phyloP scores from a whole-genome alignment of 2,113 vertebrate species.

The Herpetotheres cachinnans region DNA sequence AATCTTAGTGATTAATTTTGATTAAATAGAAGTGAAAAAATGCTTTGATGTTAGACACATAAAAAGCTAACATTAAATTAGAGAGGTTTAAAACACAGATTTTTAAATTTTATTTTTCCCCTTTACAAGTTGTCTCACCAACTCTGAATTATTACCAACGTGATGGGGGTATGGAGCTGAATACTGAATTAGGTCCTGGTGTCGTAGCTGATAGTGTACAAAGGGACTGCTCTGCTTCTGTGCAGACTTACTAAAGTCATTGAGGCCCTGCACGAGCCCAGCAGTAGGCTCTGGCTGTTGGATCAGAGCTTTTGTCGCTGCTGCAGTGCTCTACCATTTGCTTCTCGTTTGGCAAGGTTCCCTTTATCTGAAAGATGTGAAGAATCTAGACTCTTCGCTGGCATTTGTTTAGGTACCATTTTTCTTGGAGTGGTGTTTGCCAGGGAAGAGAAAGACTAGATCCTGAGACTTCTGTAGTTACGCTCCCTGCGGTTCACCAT shows the following conservation, averaged over 20 bases:
- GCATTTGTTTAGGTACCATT: neutral
- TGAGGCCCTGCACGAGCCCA: neutral
- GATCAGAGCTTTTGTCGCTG: neutral
- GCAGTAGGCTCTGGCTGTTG: neutral
- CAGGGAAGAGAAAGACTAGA: neutral
- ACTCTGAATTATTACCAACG: neutral
- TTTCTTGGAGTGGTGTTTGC: neutral
- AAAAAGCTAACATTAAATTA: conserved; percentile 41
- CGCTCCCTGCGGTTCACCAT: neutral
- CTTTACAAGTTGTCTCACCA: conserved; percentile 4
- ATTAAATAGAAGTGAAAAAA: conserved; percentile 59
- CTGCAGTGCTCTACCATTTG: neutral
- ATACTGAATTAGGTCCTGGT: neutral
- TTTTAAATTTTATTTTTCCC: neutral
- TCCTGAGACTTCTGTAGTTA: neutral
- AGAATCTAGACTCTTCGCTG: neutral
- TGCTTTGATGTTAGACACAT: conserved; percentile 45
- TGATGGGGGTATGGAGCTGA: neutral
- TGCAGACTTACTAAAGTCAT: neutral
- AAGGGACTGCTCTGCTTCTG: neutral
- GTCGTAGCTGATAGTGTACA: neutral
- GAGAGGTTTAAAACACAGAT: neutral
- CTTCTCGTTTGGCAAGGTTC: neutral
- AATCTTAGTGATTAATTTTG: conserved; percentile 61
- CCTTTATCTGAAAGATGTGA: neutral